phyloP scores from a whole-genome alignment of 2,797 vertebrate species.

The Hapalemur alaotrensis region DNA sequence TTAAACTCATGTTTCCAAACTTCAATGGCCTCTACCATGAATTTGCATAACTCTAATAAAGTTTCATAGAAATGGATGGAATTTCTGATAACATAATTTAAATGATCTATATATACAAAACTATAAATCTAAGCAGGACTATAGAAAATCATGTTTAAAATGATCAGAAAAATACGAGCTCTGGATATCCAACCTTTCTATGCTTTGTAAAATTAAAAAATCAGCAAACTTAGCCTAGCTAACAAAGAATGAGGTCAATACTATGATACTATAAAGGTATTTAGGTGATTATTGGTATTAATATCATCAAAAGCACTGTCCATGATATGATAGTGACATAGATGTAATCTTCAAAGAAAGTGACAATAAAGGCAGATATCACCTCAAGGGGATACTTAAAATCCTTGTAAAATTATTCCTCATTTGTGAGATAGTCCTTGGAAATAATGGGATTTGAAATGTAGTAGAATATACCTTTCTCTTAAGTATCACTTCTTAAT shows the following conservation, averaged over 20 bases:
- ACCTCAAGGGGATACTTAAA: background rate
- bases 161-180: background rate
- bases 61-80: background rate
- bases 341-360: background rate
- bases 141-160: background rate
- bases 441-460: background rate
- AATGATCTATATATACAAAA: background rate
- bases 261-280: background rate
- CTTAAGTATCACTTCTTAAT: background rate
- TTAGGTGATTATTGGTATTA: background rate
- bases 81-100: background rate
- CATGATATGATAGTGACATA: background rate
- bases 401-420: background rate
- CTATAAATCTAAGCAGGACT: background rate
- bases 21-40: background rate
- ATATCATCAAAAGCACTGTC: background rate
- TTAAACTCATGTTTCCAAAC: background rate
- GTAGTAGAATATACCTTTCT: background rate
- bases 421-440: background rate
- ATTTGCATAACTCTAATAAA: background rate
- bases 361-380: background rate
- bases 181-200: background rate
- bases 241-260: background rate
- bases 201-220: slow-evolving; percentile 8
- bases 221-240: background rate